phyloP scores from a whole-genome alignment of 2,113 vertebrate species.

The Myiozetetes cayanensis region DNA sequence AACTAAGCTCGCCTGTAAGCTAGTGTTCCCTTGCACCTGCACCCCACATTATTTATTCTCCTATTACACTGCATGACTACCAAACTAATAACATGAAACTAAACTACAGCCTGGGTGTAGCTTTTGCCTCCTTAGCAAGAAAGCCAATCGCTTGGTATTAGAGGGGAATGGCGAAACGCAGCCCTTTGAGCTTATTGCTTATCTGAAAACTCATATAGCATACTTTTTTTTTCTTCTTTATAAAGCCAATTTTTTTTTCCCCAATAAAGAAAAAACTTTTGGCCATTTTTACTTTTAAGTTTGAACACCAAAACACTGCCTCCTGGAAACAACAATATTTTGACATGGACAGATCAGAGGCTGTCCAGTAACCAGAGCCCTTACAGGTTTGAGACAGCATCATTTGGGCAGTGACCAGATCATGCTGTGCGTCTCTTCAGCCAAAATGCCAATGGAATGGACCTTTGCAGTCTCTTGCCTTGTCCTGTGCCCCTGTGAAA shows the following conservation, averaged over 20 bases:
- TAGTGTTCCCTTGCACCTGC: not conserved
- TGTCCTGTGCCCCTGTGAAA: not conserved
- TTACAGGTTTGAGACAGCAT: not conserved
- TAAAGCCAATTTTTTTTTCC: not conserved
- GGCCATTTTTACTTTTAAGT: not conserved
- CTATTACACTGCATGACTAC: not conserved
- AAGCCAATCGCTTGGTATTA: not conserved
- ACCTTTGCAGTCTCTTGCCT: not conserved
- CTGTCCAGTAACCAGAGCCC: not conserved
- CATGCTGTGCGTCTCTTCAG: not conserved
- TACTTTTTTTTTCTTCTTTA: not conserved
- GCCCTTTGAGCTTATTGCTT: not conserved
- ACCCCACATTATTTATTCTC: not conserved
- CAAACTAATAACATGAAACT: not conserved
- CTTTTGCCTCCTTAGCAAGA: not conserved
- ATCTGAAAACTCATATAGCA: not conserved
- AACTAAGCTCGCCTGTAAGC: not conserved
- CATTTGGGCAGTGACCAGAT: not conserved
- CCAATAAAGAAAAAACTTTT: not conserved
- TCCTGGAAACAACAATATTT: not conserved
- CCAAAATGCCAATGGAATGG: not conserved
- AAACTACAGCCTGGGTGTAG: not conserved
- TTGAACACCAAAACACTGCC: not conserved
- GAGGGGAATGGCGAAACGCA: fast-evolving
- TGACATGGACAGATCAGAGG: not conserved